Evolutionary conservation across 2,888 invertebrate genomes (phyloP), one percentile per base, ranked within the genome.

Genomic region (Meliscaeva auricollis): DNA sequence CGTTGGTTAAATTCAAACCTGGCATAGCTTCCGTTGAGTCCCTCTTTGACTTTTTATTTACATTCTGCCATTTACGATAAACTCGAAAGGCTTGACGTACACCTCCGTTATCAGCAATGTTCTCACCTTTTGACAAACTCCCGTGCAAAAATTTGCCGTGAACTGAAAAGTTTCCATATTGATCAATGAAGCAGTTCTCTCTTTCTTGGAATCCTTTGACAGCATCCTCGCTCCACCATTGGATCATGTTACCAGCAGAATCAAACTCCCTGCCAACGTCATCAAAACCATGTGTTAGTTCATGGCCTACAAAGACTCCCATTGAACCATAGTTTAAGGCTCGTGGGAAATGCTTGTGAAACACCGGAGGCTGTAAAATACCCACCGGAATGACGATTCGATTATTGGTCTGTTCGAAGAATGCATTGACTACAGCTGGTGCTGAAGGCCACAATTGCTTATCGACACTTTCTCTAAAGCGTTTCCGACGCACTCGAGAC

Each of bases 371-470:
- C 8, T 87, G 83, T 13, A 87, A 54, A 7, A 79, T 83, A 5
- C 87, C 82, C 6, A 80, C 76, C 0, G 87, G 87, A 13, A 87
- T 80, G 3, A 78, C 62, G 7, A 87, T 76, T 13, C 72, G 72
- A 44, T 87, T 87, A 32, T 87, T 96, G 0, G 97, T 97, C 0
- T 98, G 97, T 0, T 97, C 80, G 41, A 98, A 98, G 92, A 97
- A 98, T 0, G 98, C 97, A 91, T 98, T 98, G 0, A 98, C 96
- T 0, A 96, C 96, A 7, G 96, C 95, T 20, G 98, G 96, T 0
- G 97, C 94, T 96, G 97, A 97, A 54, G 94, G 95, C 96, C 95
- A 97, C 90, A 95, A 95, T 0, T 96, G 96, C 90, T 96, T 96
- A 90, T 97, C 97, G 0, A 97, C 97, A 0, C 95, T 3, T 5